Evolutionary conservation across 2,888 invertebrate genomes (phyloP).

Genomic region (Philaethria dido): DNA sequence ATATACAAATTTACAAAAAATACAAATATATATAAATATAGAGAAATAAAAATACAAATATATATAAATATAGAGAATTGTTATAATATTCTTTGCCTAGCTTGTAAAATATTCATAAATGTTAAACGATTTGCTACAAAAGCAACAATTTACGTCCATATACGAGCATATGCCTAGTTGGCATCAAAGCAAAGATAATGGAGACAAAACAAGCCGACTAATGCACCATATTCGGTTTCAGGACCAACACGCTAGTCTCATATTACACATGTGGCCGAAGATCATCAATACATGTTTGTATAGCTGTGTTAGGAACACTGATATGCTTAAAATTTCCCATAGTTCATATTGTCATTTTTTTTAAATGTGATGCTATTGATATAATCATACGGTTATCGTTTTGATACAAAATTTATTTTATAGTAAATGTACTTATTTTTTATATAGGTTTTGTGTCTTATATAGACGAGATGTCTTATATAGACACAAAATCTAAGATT

Average conservation of each 20-base stretch:
- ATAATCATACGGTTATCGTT: constrained; percentile 2
- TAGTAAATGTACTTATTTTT: no score
- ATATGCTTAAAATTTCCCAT: constrained; percentile 19
- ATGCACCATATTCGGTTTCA: constrained; percentile 77
- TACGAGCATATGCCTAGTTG: constrained; percentile 65
- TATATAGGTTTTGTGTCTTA: no score
- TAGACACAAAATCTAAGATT: no score
- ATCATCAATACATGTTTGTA: constrained; percentile 77
- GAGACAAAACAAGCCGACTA: constrained; percentile 79
- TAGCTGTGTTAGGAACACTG: constrained; percentile 46
- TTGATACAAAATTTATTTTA: not conserved
- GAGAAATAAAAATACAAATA: no score
- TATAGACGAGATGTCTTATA: no score
- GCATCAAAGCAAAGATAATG: constrained; percentile 80
- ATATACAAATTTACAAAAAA: no score
- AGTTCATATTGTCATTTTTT: constrained; percentile 5
- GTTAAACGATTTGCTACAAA: constrained; percentile 11
- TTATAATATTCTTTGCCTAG: no score
- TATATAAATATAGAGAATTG: no score
- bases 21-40: no score
- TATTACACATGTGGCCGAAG: constrained; percentile 72
- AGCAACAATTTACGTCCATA: constrained; percentile 31
- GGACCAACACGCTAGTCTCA: constrained; percentile 74
- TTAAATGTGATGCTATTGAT: not conserved
- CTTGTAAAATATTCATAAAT: not conserved